Conservation (phyloP, 2,113 vertebrate species). For the Chloropsis hardwickii region DNA sequence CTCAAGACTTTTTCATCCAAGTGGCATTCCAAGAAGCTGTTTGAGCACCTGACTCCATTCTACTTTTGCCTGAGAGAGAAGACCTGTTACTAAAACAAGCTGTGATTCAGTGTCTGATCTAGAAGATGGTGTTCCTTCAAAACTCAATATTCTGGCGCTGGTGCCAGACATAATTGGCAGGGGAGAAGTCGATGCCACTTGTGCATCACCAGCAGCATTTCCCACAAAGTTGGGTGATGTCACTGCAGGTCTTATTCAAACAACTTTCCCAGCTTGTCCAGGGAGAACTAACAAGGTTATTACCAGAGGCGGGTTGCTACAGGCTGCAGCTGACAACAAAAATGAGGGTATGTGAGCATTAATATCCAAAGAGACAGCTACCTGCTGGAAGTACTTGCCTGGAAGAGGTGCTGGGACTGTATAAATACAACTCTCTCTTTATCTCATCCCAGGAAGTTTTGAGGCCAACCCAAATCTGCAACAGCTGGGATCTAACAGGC, state of each 20-base stretch:
- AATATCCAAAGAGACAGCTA: slow-evolving; percentile 11
- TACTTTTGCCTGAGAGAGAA: not conserved
- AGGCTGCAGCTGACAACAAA: not conserved
- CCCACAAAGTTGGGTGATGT: not conserved
- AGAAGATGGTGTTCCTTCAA: not conserved
- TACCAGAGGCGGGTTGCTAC: not conserved
- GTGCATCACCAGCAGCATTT: not conserved
- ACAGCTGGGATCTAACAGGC: not conserved
- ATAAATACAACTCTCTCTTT: not conserved
- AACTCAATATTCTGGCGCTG: not conserved
- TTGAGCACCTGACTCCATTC: not conserved
- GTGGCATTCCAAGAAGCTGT: not conserved
- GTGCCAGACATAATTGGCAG: not conserved
- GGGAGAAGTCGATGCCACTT: not conserved
- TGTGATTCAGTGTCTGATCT: not conserved
- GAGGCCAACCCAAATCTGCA: not conserved
- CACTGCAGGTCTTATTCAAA: not conserved
- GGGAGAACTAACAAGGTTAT: not conserved
- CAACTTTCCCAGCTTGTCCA: not conserved
- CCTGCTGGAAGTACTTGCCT: slow-evolving; percentile 18
- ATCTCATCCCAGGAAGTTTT: not conserved
- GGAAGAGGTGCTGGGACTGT: not conserved
- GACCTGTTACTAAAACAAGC: not conserved
- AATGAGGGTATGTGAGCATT: not conserved
- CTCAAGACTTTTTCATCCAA: not conserved